Evolutionary conservation across 2,797 vertebrate genomes (phyloP).

Genomic region (Sebastes cheni): DNA sequence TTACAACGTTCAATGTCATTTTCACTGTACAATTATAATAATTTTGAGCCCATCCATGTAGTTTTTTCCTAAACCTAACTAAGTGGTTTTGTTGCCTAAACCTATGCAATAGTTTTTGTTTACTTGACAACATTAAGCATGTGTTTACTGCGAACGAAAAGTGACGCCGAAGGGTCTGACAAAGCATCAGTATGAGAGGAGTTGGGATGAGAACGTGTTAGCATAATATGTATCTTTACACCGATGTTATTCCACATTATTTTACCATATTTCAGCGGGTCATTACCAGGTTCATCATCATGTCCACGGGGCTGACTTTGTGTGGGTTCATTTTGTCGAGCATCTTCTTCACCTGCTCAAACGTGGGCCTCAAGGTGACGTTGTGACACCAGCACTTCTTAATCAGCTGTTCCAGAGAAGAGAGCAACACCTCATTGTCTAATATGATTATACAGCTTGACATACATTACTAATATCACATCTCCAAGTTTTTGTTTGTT

Average conservation of each 20-base stretch:
- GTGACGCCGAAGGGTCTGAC: too few species aligned
- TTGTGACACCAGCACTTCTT: conserved; percentile 83
- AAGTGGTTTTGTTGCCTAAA: too few species aligned
- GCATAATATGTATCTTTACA: not conserved
- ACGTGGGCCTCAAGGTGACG: conserved; percentile 76
- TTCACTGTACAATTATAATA: too few species aligned
- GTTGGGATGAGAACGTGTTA: too few species aligned
- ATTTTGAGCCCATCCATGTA: too few species aligned
- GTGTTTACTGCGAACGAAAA: too few species aligned
- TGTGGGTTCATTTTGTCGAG: conserved; percentile 85
- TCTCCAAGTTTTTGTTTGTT: not conserved
- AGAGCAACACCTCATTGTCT: not conserved
- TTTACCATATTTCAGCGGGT: not conserved
- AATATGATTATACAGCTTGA: not conserved
- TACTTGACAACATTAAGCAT: too few species aligned
- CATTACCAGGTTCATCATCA: conserved; percentile 87
- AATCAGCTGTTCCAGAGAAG: conserved; percentile 72
- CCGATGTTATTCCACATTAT: not conserved
- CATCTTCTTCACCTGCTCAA: conserved; percentile 84
- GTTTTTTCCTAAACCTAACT: too few species aligned
- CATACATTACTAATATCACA: not conserved
- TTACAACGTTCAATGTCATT: too few species aligned
- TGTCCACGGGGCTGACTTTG: conserved; percentile 86
- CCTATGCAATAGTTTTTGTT: too few species aligned
- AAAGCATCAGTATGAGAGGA: too few species aligned